Evolutionary conservation across 2,113 vertebrate species (phyloP), one percentile per base, ranked within the genome.

Genomic region (Ivindomyrus marchei): DNA sequence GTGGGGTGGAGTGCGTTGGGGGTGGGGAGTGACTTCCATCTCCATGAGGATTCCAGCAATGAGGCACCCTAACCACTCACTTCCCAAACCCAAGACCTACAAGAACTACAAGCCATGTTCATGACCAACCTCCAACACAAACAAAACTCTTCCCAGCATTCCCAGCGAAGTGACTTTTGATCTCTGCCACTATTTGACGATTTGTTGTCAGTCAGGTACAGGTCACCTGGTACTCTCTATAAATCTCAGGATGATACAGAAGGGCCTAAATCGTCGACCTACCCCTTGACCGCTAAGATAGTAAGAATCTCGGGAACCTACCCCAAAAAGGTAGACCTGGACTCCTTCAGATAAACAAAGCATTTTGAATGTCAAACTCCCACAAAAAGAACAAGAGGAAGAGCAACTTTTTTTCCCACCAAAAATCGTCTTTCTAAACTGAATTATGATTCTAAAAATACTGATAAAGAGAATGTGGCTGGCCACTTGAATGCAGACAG

Each of bases 11-110:
- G 36, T 2, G 4, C 21, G 36, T 31, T 47, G 83, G 3, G 19
- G 42, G 83, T 21, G 83, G 42, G 45, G 42, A 19, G 45, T 47
- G 39, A 42, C 19, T 47, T 46, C 83, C 42, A 85, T 47, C 83
- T 47, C 17, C 45, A 46, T 24, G 8, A 9, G 39, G 45, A 83
- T 89, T 39, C 50, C 92, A 91, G 58, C 92, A 91, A 93, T 92
- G 92, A 94, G 91, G 89, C 31, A 50, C 42, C 27, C 89, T 90
- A 3, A 85, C 45, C 45, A 13, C 24, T n/a, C 39, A 21, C 83
- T n/a, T 19, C 83, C 42, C 36, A 36, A 21, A 13, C 42, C 80
- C 2, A 24, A 45, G 6, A 58, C 27, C 46, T 88, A 11, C n/a
- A 88, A 53, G 6, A 58, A 46, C 46, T 88, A 11, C n/a, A 88